Conservation (phyloP, 2,113 vertebrate species). For the Austrofundulus limnaeus region DNA sequence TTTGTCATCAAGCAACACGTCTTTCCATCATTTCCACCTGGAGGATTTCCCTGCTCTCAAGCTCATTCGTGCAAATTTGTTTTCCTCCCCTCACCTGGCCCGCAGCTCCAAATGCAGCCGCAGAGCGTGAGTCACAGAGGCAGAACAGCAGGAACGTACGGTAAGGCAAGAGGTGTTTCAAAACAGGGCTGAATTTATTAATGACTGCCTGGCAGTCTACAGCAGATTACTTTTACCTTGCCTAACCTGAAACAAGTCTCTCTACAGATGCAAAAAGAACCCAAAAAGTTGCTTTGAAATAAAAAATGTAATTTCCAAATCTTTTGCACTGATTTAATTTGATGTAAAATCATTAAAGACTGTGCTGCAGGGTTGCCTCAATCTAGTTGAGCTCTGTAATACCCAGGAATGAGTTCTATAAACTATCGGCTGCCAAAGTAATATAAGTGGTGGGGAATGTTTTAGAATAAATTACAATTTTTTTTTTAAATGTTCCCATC, state of each 20-base stretch:
- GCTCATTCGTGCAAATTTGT: constrained; percentile 9
- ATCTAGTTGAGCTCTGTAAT: too few relatives aligned
- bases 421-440: too few relatives aligned
- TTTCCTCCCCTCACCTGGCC: constrained; percentile 9
- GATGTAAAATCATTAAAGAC: too few relatives aligned
- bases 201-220: background rate
- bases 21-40: constrained; percentile 38
- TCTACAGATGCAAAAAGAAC: background rate
- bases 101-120: background rate
- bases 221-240: background rate
- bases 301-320: background rate
- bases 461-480: background rate
- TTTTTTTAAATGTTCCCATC: too few relatives aligned
- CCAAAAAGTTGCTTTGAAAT: background rate
- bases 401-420: too few relatives aligned
- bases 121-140: background rate
- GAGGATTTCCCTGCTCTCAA: constrained; percentile 14
- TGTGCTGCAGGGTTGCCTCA: too few relatives aligned
- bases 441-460: too few relatives aligned
- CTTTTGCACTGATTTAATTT: background rate
- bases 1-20: constrained; percentile 37
- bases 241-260: background rate
- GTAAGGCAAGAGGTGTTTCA: background rate
- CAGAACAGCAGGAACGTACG: background rate
- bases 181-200: background rate